phyloP scores from a whole-genome alignment of 2,888 invertebrate species.

The Athrips mouffetella region DNA sequence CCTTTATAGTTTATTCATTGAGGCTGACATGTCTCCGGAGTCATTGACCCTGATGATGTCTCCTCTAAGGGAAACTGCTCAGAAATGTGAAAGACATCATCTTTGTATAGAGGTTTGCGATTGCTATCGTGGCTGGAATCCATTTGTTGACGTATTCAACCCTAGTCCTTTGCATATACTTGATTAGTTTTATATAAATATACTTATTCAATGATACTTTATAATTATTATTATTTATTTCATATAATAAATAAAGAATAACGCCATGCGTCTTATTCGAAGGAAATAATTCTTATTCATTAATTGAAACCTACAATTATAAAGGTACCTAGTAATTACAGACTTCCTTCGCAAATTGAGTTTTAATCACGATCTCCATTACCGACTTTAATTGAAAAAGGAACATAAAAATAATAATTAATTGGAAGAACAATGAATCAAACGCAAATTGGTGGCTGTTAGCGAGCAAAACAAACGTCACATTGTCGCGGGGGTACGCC shows the following conservation, averaged over 20 bases:
- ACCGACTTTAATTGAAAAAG: conserved; percentile 10
- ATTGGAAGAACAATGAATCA: conserved; percentile 34
- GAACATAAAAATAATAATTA: conserved; percentile 15
- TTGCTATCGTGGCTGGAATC: conserved; percentile 41
- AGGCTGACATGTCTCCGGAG: conserved; percentile 37
- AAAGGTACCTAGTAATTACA: no score
- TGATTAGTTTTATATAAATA: conserved; percentile 8
- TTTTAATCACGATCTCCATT: conserved; percentile 14
- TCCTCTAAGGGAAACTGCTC: conserved; percentile 30
- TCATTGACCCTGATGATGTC: conserved; percentile 33
- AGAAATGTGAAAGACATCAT: conserved; percentile 30
- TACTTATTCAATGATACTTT: neutral
- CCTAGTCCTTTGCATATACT: conserved; percentile 42
- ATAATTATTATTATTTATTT: neutral
- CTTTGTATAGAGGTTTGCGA: conserved; percentile 39
- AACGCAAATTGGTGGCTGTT: conserved; percentile 40
- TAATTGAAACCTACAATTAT: no score
- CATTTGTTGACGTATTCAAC: conserved; percentile 44
- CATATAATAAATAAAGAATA: neutral
- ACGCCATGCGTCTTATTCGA: no score
- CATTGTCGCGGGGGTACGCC: conserved; percentile 30
- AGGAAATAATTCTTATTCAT: no score
- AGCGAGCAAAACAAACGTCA: conserved; percentile 40
- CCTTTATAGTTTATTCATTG: conserved; percentile 44
- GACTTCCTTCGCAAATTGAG: conserved; percentile 8